These are phyloP conservation scores for Horisme vitalbata DNA, from an alignment of 2,888 invertebrate species.

Conservation along the genomic window DNA sequence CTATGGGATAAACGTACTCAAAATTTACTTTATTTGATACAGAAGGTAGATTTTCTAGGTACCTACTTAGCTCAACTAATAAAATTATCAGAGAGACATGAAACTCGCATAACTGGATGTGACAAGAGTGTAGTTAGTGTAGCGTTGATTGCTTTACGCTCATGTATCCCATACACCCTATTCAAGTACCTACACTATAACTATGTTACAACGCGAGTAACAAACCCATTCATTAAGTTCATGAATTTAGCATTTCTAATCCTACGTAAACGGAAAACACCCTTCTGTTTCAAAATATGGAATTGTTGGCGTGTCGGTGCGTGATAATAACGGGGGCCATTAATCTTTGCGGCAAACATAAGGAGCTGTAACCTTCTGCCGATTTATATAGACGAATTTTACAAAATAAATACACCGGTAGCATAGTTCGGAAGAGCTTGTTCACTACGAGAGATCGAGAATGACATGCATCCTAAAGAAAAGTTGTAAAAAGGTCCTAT, in stretches of 20 bases:
- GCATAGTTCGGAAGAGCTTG: conserved; percentile 1
- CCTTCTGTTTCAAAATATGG: conserved; percentile 22
- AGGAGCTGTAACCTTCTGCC: conserved; percentile 53
- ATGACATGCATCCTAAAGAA: too few relatives aligned
- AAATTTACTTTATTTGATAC: too few relatives aligned
- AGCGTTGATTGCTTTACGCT: too few relatives aligned
- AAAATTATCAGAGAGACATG: too few relatives aligned
- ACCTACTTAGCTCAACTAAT: too few relatives aligned
- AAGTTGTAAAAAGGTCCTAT: too few relatives aligned
- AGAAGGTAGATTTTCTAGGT: too few relatives aligned
- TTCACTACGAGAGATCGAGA: too few relatives aligned
- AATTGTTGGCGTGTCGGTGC: conserved; percentile 32
- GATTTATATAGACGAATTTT: conserved; percentile 36
- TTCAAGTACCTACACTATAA: neutral
- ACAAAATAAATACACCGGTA: conserved; percentile 26
- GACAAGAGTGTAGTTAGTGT: too few relatives aligned
- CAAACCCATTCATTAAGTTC: conserved; percentile 10
- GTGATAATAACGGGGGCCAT: conserved; percentile 45
- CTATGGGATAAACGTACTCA: too few relatives aligned
- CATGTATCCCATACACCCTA: too few relatives aligned
- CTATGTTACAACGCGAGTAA: neutral
- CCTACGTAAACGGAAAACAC: conserved; percentile 11
- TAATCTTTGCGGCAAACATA: conserved; percentile 65
- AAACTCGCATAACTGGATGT: too few relatives aligned
- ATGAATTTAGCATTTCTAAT: conserved; percentile 20